phyloP scores from a whole-genome alignment of 2,888 invertebrate genomes.

The Liopterus haemorrhoidalis region DNA sequence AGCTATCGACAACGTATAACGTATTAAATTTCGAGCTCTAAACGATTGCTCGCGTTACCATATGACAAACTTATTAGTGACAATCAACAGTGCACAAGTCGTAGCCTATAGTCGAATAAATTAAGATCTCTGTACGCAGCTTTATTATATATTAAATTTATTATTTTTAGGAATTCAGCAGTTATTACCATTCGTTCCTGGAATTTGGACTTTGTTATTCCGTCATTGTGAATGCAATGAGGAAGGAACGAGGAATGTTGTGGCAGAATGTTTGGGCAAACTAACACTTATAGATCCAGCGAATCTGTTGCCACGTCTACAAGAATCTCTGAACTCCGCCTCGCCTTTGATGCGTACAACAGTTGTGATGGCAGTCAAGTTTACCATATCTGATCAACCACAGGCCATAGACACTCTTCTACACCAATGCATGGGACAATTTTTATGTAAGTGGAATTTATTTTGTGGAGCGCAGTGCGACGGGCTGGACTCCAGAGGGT shows the following conservation, averaged over 20 bases:
- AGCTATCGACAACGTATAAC: too few relatives aligned
- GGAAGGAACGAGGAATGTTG: constrained; percentile 97
- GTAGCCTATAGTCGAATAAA: too few relatives aligned
- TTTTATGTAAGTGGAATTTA: too few relatives aligned
- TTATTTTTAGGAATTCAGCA: constrained; percentile 75
- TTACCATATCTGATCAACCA: constrained; percentile 97
- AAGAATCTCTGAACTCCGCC: constrained; percentile 70
- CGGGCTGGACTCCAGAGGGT: too few relatives aligned
- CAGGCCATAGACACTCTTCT: constrained; percentile 86
- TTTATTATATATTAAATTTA: too few relatives aligned
- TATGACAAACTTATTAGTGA: too few relatives aligned
- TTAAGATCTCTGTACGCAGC: too few relatives aligned
- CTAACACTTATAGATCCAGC: constrained; percentile 89
- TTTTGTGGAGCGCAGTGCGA: too few relatives aligned
- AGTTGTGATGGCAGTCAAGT: constrained; percentile 96
- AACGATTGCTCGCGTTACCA: too few relatives aligned
- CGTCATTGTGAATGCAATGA: constrained; percentile 94
- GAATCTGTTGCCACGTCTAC: constrained; percentile 78
- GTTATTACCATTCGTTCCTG: constrained; percentile 72
- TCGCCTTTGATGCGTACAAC: constrained; percentile 89
- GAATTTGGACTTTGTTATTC: constrained; percentile 89
- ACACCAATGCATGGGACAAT: constrained; percentile 81
- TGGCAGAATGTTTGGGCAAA: constrained; percentile 96
- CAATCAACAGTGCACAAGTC: too few relatives aligned
- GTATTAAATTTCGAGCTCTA: too few relatives aligned